phyloP scores from a whole-genome alignment of 2,113 vertebrate species.

The Suncus etruscus region DNA sequence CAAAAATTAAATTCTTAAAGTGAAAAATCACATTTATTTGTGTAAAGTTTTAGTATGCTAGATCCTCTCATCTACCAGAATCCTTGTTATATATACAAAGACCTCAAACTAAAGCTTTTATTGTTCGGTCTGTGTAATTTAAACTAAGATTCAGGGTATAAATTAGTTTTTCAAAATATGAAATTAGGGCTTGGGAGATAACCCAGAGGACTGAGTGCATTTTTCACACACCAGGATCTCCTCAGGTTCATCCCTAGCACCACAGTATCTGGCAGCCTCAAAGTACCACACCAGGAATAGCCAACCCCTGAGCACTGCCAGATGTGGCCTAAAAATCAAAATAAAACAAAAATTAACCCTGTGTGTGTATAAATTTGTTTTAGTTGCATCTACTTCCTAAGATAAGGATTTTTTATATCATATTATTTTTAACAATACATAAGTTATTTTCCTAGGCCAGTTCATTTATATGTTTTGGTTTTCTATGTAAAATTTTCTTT shows the following conservation, averaged over 20 bases:
- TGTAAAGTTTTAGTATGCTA: constrained; percentile 33
- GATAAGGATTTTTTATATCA: not conserved
- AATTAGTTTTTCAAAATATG: not conserved
- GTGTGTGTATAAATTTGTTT: not conserved
- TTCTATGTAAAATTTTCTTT: not conserved
- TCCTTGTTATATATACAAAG: not conserved
- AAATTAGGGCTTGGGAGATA: not conserved
- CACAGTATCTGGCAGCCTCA: no score
- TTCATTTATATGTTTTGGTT: constrained; percentile 9
- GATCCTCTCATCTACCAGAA: not conserved
- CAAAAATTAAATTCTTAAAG: constrained; percentile 4
- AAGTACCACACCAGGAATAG: no score
- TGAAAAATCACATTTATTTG: constrained; percentile 24
- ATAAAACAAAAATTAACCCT: no score
- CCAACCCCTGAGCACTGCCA: no score
- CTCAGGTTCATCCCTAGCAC: no score
- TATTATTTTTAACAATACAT: no score
- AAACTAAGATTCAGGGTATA: not conserved
- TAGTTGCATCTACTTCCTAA: constrained; percentile 1
- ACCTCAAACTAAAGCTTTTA: constrained; percentile 24
- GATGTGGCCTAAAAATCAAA: no score
- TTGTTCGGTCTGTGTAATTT: not conserved
- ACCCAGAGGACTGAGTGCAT: no score
- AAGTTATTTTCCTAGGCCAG: no score
- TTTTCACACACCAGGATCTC: no score